Evolutionary conservation across 2,888 invertebrate genomes (phyloP), one percentile per base, ranked within the genome.

Genomic region (Lithophane semibrunnea): DNA sequence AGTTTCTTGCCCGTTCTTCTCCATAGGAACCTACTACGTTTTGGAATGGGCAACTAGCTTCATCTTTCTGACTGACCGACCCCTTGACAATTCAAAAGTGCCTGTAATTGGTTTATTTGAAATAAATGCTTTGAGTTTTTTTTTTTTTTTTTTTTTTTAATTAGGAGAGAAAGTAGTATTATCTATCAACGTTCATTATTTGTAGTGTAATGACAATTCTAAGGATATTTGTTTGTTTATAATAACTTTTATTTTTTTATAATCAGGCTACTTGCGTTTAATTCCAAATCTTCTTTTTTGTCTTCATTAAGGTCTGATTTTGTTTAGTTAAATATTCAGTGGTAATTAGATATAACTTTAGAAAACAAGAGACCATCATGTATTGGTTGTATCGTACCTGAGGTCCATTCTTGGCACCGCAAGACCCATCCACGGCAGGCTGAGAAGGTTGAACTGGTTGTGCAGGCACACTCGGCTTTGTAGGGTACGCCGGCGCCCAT

Each of bases 381-480:
- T 64, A 24, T 52, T 58, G 21, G 18, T 7, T 37, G 16, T 16
- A 69, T 61, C 56, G 60, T 94, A 97, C 97, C 93, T 97, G 98
- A 73, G 97, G 97, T n/a, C 98, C 98, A 93, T 98, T 98, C 92
- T 98, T 98, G 9, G 97, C 97, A 4, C 98, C 98, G 91, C 98
- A 98, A 24, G 97, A 96, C 1, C 94, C 94, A 73, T 95, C 95
- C 2, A 92, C 91, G 64, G 92, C 91, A 68, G 94, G 95, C 60
- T 91, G 93, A 44, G 91, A 73, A 47, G 92, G 92, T 68, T 89
- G 81, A 60, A 84, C 75, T 29, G 91, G 86, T 68, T 84, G 67
- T 37, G 88, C 76, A 65, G 91, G 89, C 42, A 54, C 77, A 24
- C 89, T 87, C 4, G 93, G 88, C 24, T 92, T 93, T 37, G 93